These are phyloP conservation scores for Ciconia boyciana DNA, from an alignment of 2,113 vertebrate species.

Conservation along the genomic window DNA sequence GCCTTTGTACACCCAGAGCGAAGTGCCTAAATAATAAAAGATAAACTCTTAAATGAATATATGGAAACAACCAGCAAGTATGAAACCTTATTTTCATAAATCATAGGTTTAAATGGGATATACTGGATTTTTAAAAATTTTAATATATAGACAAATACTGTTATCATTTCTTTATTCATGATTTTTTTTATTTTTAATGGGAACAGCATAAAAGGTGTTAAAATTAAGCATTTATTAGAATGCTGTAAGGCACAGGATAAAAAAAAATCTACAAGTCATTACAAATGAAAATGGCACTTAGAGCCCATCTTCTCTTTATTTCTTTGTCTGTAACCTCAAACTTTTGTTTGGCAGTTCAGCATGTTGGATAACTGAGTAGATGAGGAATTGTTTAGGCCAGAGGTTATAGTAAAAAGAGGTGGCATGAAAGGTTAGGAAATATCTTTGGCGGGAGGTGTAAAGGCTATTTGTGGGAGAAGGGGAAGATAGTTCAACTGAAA, in stretches of 20 bases:
- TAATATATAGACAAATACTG: background rate
- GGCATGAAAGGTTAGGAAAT: background rate
- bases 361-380: background rate
- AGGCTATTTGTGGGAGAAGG: background rate
- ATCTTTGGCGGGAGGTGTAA: background rate
- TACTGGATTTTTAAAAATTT: background rate
- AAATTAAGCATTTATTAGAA: background rate
- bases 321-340: background rate
- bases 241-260: background rate
- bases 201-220: background rate
- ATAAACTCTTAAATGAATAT: background rate
- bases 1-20: background rate
- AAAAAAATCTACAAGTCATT: background rate
- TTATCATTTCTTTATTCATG: rapidly evolving
- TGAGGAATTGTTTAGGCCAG: background rate
- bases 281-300: background rate
- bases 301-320: background rate
- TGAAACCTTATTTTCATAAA: background rate
- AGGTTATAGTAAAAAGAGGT: background rate
- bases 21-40: background rate
- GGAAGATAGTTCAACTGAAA: background rate
- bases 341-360: background rate
- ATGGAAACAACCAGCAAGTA: background rate
- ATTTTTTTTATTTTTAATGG: too few species aligned
- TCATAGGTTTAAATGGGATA: background rate